Base-by-base conservation (phyloP, 2,888 invertebrate species). In the Cordilura impudica region DNA sequence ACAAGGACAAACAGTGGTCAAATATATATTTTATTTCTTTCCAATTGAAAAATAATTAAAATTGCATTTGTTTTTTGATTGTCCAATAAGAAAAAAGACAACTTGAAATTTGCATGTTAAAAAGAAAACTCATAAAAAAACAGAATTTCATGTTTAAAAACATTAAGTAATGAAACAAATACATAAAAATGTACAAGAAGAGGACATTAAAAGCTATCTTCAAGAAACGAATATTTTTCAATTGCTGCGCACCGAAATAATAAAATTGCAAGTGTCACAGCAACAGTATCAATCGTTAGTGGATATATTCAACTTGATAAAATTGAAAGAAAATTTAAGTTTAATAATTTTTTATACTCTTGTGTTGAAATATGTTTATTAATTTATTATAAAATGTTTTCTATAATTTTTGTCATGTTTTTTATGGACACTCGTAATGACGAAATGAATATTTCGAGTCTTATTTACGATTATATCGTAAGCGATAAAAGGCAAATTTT, bases 151-250 rank as follows among this genome's bases (percentile, higher is more conserved):
- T 63, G 63, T 51, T 19, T 51, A n/a, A 35, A 21, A n/a, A 5
- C n/a, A 26, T 61, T 63, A 1, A 29, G 31, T 49, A 63, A 47
- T 51, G 31, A 63, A 63, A 51, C 19, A 19, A 16, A 14, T 49
- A 19, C 12, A n/a, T 26, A 26, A 51, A 14, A n/a, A 23, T 6
- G 12, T 19, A 19, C 12, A n/a, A 19, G 8, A 49, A 12, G 21
- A 21, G n/a, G 18, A 2, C 43, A 21, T 3, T 18, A 51, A 10
- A 5, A 43, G 7, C n/a, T 0, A 1, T n/a, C 35, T 18, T 6
- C 19, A 69, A 18, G 63, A 73, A 49, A 58, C 69, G 12, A 69
- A 78, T 45, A 51, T 73, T n/a, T 69, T 78, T 39, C 63, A 69
- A 56, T 51, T 63, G 51, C 18, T 72, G 19, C 58, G 60, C 35